These are phyloP conservation scores for Papilio protenor DNA, from an alignment of 2,888 invertebrate genomes.

Conservation along the genomic window DNA sequence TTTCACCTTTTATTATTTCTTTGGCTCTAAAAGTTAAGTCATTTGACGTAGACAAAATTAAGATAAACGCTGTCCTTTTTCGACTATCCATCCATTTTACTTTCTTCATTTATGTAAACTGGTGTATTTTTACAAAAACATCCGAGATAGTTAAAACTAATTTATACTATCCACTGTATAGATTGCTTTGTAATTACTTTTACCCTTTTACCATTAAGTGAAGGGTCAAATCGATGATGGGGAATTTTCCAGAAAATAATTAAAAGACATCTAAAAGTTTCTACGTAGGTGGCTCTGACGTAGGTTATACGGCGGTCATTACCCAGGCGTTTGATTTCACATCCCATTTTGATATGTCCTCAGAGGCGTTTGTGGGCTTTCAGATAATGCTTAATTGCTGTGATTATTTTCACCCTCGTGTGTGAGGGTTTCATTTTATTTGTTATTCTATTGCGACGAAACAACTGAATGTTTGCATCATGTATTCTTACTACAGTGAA, in stretches of 20 bases:
- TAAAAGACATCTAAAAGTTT: not conserved
- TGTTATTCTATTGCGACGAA: not conserved
- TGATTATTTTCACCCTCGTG: slow-evolving; percentile 38
- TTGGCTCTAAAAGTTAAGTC: not conserved
- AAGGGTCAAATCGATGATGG: not conserved
- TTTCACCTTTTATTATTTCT: not conserved
- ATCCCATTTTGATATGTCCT: slow-evolving; percentile 28
- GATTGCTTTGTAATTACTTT: not conserved
- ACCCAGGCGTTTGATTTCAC: slow-evolving; percentile 28
- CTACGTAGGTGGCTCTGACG: slow-evolving; percentile 9
- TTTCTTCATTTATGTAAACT: not conserved
- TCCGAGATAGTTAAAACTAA: not conserved
- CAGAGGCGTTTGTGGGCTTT: slow-evolving; percentile 48
- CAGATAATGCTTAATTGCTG: slow-evolving; percentile 41
- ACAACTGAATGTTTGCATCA: not conserved
- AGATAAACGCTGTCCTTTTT: not conserved
- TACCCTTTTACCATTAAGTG: not conserved
- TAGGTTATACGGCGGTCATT: slow-evolving; percentile 12
- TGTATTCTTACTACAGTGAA: not conserved
- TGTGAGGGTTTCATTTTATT: slow-evolving; percentile 10
- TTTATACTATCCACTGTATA: not conserved
- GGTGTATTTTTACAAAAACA: not conserved
- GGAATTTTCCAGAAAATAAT: slow-evolving; percentile 22
- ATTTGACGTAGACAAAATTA: not conserved
- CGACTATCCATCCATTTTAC: not conserved